Conservation (phyloP, 2,113 vertebrate genomes). For the Struthidea cinerea region DNA sequence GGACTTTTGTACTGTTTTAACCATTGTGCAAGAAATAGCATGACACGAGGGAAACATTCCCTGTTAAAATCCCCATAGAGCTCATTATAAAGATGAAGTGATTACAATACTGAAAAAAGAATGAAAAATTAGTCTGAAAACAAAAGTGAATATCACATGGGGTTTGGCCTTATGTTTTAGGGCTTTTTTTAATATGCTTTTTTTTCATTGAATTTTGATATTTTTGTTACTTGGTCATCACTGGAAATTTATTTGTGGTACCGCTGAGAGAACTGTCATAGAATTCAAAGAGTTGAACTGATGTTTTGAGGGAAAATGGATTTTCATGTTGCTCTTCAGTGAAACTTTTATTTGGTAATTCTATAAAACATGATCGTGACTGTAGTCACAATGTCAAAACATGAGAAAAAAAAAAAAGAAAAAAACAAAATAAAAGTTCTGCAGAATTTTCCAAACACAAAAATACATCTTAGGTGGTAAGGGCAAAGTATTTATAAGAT, state of each 20-base stretch:
- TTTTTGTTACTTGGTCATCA: not conserved
- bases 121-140: slow-evolving; percentile 9
- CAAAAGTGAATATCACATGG: not conserved
- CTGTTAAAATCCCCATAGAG: not conserved
- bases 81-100: slow-evolving; percentile 23
- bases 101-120: not conserved
- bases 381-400: not conserved
- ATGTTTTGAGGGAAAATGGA: not conserved
- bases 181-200: not conserved
- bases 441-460: not conserved
- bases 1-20: not conserved
- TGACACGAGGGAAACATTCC: not conserved
- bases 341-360: not conserved
- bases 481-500: not conserved
- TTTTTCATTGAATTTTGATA: not conserved
- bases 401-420: not conserved
- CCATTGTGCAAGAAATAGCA: not conserved
- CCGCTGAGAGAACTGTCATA: not conserved
- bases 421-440: not conserved
- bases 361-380: not conserved
- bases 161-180: not conserved
- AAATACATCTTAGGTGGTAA: not conserved
- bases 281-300: not conserved
- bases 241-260: not conserved
- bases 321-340: not conserved